Base-by-base conservation (phyloP, 2,888 invertebrate species). In the Tethea ocularis region DNA sequence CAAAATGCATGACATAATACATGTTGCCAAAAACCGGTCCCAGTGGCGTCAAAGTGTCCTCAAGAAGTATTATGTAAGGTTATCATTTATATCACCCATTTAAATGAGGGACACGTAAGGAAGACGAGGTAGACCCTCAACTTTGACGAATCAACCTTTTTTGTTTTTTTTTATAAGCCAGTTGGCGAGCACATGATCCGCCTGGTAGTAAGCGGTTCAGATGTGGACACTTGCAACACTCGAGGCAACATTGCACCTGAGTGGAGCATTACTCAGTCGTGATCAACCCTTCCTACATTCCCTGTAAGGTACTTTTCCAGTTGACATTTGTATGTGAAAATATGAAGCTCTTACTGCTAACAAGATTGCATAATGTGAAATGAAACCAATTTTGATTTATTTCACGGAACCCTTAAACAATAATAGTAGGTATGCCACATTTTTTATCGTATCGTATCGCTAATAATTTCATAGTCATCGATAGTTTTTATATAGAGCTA, bases 401-500 rank as follows among this genome's bases (percentile, higher is more conserved):
- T 17, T 10, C 20, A 20, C 46, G 46, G 46, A 46, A 46, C 20
- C 46, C 46, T 20, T 10, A 46, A 17, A 2, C 1, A 20, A 20
- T 7, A 20, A n/a, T 2, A n/a, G 2, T 8, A 20, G n/a, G n/a
- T n/a, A n/a, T n/a, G n/a, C 17, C 8, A 17, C 2, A 22, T 54
- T 54, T 26, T 52, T 52, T 54, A 22, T 54, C 22, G 8, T 26
- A 26, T 6, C 26, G 7, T 26, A 5, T 26, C 7, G 22, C 17
- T 33, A 33, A 54, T 33, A 24, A 26, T 20, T 20, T 17, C n/a
- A 17, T 6, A 22, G 33, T 54, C 54, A 36, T 54, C 54, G 54
- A 54, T 54, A 54, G 22, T 54, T 54, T 54, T 54, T 54, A 22
- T 7, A 5, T 33, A 22, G 0, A 33, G 36, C 53, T 11, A 33